Evolutionary conservation across 2,888 invertebrate genomes (phyloP), one percentile per base, ranked within the genome.

Genomic region (Acleris literana): DNA sequence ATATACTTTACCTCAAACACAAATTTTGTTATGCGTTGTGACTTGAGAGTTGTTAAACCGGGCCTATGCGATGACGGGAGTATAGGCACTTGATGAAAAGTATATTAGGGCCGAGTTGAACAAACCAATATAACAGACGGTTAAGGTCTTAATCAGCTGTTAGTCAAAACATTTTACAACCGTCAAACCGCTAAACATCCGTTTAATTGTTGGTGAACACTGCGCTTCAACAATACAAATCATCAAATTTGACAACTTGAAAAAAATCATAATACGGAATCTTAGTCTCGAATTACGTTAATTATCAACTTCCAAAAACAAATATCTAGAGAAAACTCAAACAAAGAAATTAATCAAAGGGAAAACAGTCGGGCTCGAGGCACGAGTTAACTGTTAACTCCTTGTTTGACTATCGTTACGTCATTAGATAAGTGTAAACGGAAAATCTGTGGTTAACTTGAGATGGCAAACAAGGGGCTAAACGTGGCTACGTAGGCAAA

Each of bases 351-450:
- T 43, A 48, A 61, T 61, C 61, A 51, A 63, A 63, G 29, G 56
- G 61, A 56, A 66, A 59, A 60, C 49, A 64, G 16, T 1, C 39
- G 43, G 46, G 63, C 43, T 60, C 48, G 60, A 59, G 18, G 54
- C 54, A 59, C 52, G 64, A 54, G 59, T 59, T 64, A 64, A 54
- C 60, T 51, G 54, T 54, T 54, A 54, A 62, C 62, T 55, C 55
- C 20, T 49, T 65, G 60, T 65, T 65, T 65, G 59, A 55, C 49
- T 55, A 65, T 60, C 55, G 60, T 65, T 65, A 60, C 64, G 55
- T 65, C 64, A 60, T 65, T 44, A 56, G 33, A 60, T 55, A 25
- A 55, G 55, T 55, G 60, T 65, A 65, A 65, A 55, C 60, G 54
- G 39, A 46, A 64, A 54, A 46, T 55, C 22, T 39, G 63, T 39